A percentile compares a stretch with the other conserved stretches of the same genome.
Evolutionary conservation across 92 coral and sea anemone genomes (phyloP).

Genomic region (Umimayanthus kanabou): DNA sequence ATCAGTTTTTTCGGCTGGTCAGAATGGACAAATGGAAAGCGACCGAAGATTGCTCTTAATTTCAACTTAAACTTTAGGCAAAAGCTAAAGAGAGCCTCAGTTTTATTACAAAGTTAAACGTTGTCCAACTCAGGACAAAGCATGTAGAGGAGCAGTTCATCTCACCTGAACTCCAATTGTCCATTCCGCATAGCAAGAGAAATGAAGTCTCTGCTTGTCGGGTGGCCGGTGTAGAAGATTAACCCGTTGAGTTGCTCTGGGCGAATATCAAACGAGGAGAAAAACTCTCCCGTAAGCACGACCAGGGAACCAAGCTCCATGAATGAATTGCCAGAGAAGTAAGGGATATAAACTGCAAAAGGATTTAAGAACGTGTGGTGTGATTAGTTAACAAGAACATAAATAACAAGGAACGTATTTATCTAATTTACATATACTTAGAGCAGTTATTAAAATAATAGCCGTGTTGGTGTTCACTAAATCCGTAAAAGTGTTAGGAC

Average conservation of each 20-base stretch:
- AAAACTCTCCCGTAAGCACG: slow-evolving; percentile 6
- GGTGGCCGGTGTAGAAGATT: slow-evolving; percentile 30
- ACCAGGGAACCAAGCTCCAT: slow-evolving; percentile 21
- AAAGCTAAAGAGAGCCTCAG: no score
- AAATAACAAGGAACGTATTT: no score
- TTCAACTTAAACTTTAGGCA: no score
- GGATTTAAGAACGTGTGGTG: background rate
- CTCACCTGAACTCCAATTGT: slow-evolving; percentile 27
- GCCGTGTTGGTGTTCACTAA: no score
- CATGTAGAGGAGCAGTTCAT: background rate
- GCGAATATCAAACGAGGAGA: slow-evolving; percentile 31
- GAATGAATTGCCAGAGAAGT: slow-evolving; percentile 38
- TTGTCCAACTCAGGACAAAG: no score
- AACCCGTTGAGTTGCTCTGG: slow-evolving; percentile 32
- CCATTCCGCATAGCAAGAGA: slow-evolving; percentile 21
- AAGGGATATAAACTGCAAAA: slow-evolving; percentile 11
- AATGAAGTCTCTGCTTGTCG: slow-evolving; percentile 2
- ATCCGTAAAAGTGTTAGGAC: no score
- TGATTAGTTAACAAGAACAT: background rate
- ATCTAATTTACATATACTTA: no score
- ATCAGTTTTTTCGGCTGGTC: no score
- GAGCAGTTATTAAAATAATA: no score
- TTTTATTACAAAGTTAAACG: background rate
- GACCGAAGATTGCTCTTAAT: no score
- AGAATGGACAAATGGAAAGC: no score